Percentiles rank a stretch among this genome's conserved stretches.
Evolutionary conservation across 2,797 vertebrate species (phyloP).

Genomic region (Geotrypetes seraphini): DNA sequence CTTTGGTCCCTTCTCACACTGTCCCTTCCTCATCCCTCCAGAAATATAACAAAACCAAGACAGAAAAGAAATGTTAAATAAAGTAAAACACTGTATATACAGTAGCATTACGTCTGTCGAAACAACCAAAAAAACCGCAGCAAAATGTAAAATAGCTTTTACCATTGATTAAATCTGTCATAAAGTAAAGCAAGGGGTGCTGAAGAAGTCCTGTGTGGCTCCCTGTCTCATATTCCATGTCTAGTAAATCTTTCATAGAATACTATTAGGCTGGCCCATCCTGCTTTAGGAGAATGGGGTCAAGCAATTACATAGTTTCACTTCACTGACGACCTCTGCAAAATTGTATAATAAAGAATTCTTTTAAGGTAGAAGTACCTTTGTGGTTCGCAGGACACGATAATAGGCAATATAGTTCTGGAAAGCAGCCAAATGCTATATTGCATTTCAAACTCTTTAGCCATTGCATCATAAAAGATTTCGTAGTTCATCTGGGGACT

Average conservation of each 20-base stretch:
- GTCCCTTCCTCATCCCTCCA: too few species aligned
- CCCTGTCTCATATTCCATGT: neutral
- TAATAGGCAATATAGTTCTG: neutral
- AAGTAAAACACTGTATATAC: too few species aligned
- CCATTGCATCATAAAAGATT: neutral
- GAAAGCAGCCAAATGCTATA: neutral
- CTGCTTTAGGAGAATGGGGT: neutral
- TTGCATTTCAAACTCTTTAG: neutral
- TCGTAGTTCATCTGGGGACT: neutral
- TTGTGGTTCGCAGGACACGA: neutral
- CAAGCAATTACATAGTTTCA: fast-evolving
- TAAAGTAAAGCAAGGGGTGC: too few species aligned
- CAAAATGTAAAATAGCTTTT: too few species aligned
- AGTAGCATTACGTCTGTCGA: too few species aligned
- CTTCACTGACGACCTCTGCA: neutral
- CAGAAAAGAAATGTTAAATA: too few species aligned
- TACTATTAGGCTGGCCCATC: neutral
- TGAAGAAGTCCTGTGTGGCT: too few species aligned
- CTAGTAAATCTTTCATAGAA: neutral
- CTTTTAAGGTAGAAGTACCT: neutral
- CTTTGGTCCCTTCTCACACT: too few species aligned
- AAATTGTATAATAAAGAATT: fast-evolving
- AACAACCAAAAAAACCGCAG: too few species aligned
- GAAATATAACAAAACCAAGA: too few species aligned
- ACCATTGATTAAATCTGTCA: too few species aligned